Base-by-base conservation (phyloP, 2,888 invertebrate species). In the Cheilosia urbana region DNA sequence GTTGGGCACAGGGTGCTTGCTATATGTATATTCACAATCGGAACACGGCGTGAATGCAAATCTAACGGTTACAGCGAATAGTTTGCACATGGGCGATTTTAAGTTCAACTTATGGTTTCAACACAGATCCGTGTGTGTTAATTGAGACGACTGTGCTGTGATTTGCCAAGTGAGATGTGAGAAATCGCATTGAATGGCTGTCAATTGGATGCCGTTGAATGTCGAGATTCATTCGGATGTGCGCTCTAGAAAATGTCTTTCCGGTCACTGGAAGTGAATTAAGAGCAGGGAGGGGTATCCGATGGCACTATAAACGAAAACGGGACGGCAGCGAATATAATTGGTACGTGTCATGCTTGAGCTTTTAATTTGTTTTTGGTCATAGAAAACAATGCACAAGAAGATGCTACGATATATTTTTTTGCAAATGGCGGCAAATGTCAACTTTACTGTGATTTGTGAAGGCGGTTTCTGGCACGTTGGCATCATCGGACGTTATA, bases 41-140 rank as follows among this genome's bases (percentile, higher is more conserved):
- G 60, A 77, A 66, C 53, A 72, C 57, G 55, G 34, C 17, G 73
- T 51, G 62, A 79, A 79, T 84, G 73, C 78, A 73, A 53, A 75
- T 75, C 65, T 79, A 84, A 84, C 84, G 84, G 84, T 79, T 60
- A 47, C 57, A 57, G 73, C 37, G 62, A 75, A 79, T 71, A 79
- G 62, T 75, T 84, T 75, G 84, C 84, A 84, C 84, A 65, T 84
- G 79, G 79, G 58, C 68, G 79, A 79, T 71, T 79, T 79, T 79
- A 75, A 65, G 84, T 79, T 79, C 83, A 79, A 84, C 78, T 79
- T 84, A 75, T 84, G 75, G 81, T 68, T 75, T 72, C 65, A 75
- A 47, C 30, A 68, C 63, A 66, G 55, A 83, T 73, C 53, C 49
- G 63, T 78, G 57, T 78, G 63, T 83, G 71, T 75, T 75, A 73